Evolutionary conservation across 2,797 vertebrate genomes (phyloP).

Genomic region (Bucorvus abyssinicus): DNA sequence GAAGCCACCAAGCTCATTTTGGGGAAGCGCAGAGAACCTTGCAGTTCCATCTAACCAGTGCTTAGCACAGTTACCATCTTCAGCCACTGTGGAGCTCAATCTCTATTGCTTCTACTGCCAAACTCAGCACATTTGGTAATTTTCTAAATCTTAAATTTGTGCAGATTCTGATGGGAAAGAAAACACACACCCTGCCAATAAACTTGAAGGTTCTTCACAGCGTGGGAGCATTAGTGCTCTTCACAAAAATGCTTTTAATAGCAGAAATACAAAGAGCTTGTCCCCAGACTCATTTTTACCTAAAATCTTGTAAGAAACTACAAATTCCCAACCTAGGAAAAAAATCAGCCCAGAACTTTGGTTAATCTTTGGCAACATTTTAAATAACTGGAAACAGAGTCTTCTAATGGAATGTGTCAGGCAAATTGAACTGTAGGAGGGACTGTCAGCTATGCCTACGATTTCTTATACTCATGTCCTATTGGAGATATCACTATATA

Average conservation of each 20-base stretch:
- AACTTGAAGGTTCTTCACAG: not conserved
- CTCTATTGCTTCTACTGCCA: not conserved
- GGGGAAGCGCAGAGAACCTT: not conserved
- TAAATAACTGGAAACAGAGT: constrained; percentile 4
- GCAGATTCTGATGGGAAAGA: not conserved
- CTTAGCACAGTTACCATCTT: not conserved
- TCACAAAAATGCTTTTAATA: not conserved
- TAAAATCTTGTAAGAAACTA: not conserved
- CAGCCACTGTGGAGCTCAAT: not conserved
- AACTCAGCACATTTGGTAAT: not conserved
- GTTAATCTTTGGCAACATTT: constrained; percentile 35
- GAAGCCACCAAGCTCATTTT: not conserved
- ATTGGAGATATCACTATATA: constrained; percentile 5
- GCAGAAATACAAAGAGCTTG: not conserved
- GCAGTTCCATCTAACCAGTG: not conserved
- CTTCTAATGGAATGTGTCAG: constrained; percentile 42
- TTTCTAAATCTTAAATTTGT: not conserved
- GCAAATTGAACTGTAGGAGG: constrained; percentile 59
- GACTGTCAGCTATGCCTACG: constrained; percentile 35
- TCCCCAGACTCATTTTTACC: not conserved
- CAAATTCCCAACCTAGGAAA: not conserved
- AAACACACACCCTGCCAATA: not conserved
- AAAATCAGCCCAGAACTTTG: not conserved
- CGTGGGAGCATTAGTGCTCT: not conserved
- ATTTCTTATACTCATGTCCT: constrained; percentile 6